Percentiles rank a stretch among this genome's conserved stretches.
Conservation (phyloP, 2,797 vertebrate genomes). For the Helostoma temminkii region DNA sequence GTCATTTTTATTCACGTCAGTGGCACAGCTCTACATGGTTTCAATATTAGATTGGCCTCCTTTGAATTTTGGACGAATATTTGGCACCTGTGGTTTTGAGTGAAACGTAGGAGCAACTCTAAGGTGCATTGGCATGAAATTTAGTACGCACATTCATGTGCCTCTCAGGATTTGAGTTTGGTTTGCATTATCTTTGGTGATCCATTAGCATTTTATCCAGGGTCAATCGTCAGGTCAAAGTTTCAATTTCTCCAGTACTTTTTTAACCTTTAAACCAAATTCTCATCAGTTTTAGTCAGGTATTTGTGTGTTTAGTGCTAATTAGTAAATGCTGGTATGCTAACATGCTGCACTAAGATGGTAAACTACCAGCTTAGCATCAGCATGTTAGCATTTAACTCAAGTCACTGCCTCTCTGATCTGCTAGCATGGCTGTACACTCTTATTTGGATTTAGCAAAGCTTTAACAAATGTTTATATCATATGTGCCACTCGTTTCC, state of each 20-base stretch:
- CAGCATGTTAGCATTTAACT: slow-evolving; percentile 13
- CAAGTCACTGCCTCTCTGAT: background rate
- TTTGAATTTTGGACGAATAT: background rate
- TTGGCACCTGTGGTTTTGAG: background rate
- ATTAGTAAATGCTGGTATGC: background rate
- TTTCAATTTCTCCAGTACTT: background rate
- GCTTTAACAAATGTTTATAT: background rate
- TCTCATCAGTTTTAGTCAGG: background rate
- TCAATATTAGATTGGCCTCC: no score
- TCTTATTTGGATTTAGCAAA: no score
- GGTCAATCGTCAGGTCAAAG: background rate
- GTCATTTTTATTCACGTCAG: no score
- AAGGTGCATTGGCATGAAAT: background rate
- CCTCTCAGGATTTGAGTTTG: slow-evolving; percentile 6
- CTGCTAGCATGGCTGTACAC: background rate
- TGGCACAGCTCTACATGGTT: background rate
- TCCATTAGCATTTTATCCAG: background rate
- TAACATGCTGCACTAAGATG: slow-evolving; percentile 6
- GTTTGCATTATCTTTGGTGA: slow-evolving; percentile 5
- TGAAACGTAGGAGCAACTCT: background rate
- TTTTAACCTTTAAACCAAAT: background rate
- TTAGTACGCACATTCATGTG: background rate
- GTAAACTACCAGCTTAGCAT: background rate
- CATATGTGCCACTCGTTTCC: slow-evolving; percentile 23
- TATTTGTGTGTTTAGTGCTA: slow-evolving; percentile 1